Evolutionary conservation across 2,113 vertebrate species (phyloP).

Genomic region (Podiceps cristatus): DNA sequence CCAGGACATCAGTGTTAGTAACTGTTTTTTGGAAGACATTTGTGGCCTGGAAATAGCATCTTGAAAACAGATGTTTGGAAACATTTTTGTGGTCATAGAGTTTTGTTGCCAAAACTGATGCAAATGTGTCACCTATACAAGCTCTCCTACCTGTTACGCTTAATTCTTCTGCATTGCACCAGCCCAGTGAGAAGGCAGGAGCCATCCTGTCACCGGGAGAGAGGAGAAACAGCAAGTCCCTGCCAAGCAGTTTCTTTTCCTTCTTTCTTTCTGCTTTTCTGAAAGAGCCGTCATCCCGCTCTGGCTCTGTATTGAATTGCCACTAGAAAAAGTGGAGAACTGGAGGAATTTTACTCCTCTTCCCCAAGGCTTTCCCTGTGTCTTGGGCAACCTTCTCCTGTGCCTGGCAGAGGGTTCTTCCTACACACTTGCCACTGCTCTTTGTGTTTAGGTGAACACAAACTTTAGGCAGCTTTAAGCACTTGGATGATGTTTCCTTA

Average conservation of each 20-base stretch:
- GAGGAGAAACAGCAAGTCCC: neutral
- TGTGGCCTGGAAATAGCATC: neutral
- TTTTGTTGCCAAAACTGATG: neutral
- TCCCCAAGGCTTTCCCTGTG: neutral
- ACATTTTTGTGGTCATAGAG: rapidly evolving
- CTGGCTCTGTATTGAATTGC: neutral
- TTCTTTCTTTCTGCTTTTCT: neutral
- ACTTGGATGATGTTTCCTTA: neutral
- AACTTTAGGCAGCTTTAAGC: neutral
- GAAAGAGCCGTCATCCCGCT: neutral
- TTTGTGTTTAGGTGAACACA: neutral
- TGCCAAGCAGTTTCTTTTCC: neutral
- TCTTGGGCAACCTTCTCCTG: neutral
- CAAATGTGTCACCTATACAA: too few relatives aligned
- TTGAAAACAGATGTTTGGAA: neutral
- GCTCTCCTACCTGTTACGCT: neutral
- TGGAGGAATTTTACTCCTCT: neutral
- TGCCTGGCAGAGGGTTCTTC: neutral
- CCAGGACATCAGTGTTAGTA: neutral
- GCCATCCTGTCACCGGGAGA: neutral
- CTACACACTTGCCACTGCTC: neutral
- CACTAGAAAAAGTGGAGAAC: neutral
- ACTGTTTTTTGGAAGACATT: neutral
- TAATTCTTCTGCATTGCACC: neutral
- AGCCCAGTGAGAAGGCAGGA: neutral